Conservation (phyloP, 2,888 invertebrate species). For the Pseudococcus viburni region DNA sequence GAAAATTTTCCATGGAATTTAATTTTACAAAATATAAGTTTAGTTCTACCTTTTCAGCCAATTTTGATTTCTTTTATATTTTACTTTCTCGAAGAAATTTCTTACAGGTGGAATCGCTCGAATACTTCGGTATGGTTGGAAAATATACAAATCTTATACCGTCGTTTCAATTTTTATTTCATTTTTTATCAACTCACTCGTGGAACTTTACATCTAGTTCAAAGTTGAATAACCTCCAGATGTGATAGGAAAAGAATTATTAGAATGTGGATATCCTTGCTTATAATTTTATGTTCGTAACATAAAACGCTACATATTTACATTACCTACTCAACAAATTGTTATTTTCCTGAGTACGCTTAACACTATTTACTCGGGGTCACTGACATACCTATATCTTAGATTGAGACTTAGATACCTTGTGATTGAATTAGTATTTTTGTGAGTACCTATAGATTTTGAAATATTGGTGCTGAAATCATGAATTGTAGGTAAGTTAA, state of each 20-base stretch:
- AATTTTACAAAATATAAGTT: too few relatives aligned
- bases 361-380: conserved; percentile 31
- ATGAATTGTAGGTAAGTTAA: too few relatives aligned
- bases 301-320: conserved; percentile 35
- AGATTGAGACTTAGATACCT: background rate
- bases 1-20: too few relatives aligned
- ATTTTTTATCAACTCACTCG: conserved; percentile 28
- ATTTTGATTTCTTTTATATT: too few relatives aligned
- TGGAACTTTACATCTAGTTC: conserved; percentile 44
- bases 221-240: conserved; percentile 44
- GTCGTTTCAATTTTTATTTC: conserved; percentile 19
- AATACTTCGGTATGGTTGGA: background rate
- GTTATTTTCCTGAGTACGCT: conserved; percentile 20
- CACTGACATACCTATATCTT: conserved; percentile 32
- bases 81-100: too few relatives aligned
- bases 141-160: background rate
- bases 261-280: conserved; percentile 49
- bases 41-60: too few relatives aligned
- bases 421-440: too few relatives aligned
- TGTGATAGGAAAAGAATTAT: conserved; percentile 49
- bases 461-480: too few relatives aligned
- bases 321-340: conserved; percentile 47
- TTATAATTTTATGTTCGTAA: conserved; percentile 47
- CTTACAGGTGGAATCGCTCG: too few relatives aligned
- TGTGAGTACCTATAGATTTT: too few relatives aligned